Base-by-base conservation (phyloP, 2,113 vertebrate genomes). In the Cariama cristata region DNA sequence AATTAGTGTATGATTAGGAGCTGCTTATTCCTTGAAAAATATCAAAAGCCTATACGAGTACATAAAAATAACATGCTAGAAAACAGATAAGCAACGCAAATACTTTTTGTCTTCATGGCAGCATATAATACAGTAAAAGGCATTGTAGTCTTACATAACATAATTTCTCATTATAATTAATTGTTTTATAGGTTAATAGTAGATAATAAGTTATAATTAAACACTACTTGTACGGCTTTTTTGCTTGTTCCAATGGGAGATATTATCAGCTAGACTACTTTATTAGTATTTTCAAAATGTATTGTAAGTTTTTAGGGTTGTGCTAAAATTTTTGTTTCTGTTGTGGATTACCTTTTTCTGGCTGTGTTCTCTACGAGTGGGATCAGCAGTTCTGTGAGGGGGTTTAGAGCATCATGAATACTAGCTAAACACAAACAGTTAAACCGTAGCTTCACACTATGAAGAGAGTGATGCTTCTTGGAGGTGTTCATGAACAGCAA, bases 371-470 rank as follows among this genome's bases (percentile, higher is more conserved):
- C 3, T 4, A 53, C 20, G 13, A 60, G 13, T 52, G 35, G 15
- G 44, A 56, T 49, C 44, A 79, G 44, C 35, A 73, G 6, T 55
- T 67, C 35, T 56, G 27, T 16, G 64, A 44, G 20, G 4, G 38
- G 2, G 12, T 79, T 88, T 59, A 91, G 12, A 71, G 12, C 2
- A 15, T n/a, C 20, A 33, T 17, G 8, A 71, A 67, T 40, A 60
- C 16, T 42, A 47, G 8, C 15, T 44, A 10, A 26, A 44, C 52
- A 79, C 19, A 76, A 38, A 45, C 12, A 62, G 8, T 42, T 67
- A 81, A 86, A 64, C 11, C 3, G 0, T 14, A 79, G 42, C 13
- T 75, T 88, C 27, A n/a, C 0, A 0, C 26, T 30, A 3, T 20
- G 17, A 8, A 86, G 44, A 68, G 8, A 63, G 12, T 27, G 9